Conservation (phyloP, 2,113 vertebrate species). For the Setophaga coronata region DNA sequence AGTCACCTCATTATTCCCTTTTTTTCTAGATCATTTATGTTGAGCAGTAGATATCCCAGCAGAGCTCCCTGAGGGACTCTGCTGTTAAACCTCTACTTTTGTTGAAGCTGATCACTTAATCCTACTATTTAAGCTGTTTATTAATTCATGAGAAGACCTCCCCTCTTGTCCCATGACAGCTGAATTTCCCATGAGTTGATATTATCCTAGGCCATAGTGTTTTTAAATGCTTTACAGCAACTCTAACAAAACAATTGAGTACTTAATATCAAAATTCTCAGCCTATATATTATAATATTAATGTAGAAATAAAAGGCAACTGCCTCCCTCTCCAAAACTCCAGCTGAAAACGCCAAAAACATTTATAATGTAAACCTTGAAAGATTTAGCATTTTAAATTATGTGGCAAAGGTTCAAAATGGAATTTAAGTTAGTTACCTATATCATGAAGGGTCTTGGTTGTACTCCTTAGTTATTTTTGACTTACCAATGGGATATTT, state of each 20-base stretch:
- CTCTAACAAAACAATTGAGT: not conserved
- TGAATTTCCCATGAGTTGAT: not conserved
- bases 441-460: not conserved
- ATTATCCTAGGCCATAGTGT: not conserved
- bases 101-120: conserved; percentile 55
- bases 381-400: not conserved
- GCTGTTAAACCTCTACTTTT: conserved; percentile 35
- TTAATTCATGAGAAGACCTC: conserved; percentile 26
- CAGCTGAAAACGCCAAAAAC: not conserved
- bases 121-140: conserved; percentile 15
- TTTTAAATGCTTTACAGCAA: not conserved
- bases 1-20: conserved; percentile 24
- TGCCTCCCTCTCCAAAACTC: accelerated
- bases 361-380: not conserved
- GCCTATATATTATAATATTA: not conserved
- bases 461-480: not conserved
- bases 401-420: not conserved
- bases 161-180: not conserved
- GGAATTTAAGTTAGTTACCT: not conserved
- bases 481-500: not conserved
- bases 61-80: conserved; percentile 14
- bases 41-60: not conserved
- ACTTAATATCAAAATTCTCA: not conserved
- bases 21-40: conserved; percentile 22
- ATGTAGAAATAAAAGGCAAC: not conserved